These are phyloP conservation scores for Tychaedon coryphoeus DNA, from an alignment of 2,113 vertebrate species.

Conservation along the genomic window DNA sequence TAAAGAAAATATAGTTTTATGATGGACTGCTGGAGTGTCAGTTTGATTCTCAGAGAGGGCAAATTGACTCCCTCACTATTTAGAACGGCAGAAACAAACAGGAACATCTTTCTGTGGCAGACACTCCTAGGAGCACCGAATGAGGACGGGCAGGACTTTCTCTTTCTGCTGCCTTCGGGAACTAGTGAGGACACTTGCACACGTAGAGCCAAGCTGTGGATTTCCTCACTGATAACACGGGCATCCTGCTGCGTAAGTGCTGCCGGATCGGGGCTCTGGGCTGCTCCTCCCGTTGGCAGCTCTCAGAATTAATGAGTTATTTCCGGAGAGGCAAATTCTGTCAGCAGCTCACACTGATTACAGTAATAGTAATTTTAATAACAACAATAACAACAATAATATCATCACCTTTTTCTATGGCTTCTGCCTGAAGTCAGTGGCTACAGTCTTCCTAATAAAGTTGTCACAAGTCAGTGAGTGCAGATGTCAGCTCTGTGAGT, in stretches of 20 bases:
- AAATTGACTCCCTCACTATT: neutral
- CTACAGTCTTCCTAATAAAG: neutral
- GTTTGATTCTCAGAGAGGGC: neutral
- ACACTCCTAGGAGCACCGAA: neutral
- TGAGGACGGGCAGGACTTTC: constrained; percentile 27
- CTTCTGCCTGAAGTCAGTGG: neutral
- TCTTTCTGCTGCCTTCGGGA: constrained; percentile 49
- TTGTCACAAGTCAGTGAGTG: neutral
- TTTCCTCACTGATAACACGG: constrained; percentile 66
- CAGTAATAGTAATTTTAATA: neutral
- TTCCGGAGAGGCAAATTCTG: neutral
- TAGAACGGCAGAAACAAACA: neutral
- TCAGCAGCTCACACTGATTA: neutral
- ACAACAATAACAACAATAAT: neutral
- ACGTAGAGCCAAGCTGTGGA: constrained; percentile 9
- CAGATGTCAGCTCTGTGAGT: neutral
- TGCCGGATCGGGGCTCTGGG: neutral
- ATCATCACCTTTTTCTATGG: neutral
- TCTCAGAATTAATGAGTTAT: constrained; percentile 27
- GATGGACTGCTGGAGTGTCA: neutral
- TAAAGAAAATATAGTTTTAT: neutral
- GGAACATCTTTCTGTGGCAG: neutral
- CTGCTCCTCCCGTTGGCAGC: constrained; percentile 7
- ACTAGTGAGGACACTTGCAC: constrained; percentile 27
- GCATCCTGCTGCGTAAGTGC: constrained; percentile 65